phyloP scores from a whole-genome alignment of 2,113 vertebrate species.

The Ammospiza caudacuta region DNA sequence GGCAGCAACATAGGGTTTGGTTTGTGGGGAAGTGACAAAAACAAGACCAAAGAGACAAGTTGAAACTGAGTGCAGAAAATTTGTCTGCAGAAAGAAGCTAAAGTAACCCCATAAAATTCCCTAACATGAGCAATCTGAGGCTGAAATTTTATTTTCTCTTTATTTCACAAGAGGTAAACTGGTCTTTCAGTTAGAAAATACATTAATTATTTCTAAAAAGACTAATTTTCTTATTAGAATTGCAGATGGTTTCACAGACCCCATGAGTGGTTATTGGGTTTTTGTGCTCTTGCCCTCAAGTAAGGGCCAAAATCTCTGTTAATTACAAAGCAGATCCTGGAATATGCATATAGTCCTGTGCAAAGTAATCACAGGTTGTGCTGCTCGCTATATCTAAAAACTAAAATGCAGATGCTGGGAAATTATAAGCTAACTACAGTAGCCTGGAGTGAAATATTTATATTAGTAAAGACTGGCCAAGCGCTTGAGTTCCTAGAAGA shows the following conservation, averaged over 20 bases:
- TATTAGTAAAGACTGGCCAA: neutral
- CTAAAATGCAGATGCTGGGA: neutral
- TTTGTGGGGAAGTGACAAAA: neutral
- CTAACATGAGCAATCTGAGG: constrained; percentile 22
- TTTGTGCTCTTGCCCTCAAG: neutral
- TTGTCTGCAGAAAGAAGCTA: neutral
- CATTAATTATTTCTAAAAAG: neutral
- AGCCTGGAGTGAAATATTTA: constrained; percentile 5
- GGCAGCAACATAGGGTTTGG: neutral
- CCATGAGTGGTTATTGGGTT: neutral
- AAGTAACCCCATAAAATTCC: constrained; percentile 42
- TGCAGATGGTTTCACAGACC: constrained; percentile 4
- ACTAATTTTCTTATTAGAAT: neutral
- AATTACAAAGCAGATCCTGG: neutral
- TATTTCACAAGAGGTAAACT: constrained; percentile 55
- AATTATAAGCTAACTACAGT: neutral
- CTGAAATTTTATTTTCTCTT: constrained; percentile 42
- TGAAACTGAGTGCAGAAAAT: constrained; percentile 27
- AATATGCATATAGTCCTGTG: neutral
- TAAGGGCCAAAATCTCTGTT: neutral
- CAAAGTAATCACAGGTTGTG: neutral
- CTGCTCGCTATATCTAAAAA: neutral
- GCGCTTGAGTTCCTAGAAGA: constrained; percentile 13
- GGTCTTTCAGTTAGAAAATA: constrained; percentile 49
- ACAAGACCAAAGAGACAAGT: constrained; percentile 21